Base-by-base conservation (phyloP, 2,888 invertebrate genomes). In the Arrhopalites spinosus region DNA sequence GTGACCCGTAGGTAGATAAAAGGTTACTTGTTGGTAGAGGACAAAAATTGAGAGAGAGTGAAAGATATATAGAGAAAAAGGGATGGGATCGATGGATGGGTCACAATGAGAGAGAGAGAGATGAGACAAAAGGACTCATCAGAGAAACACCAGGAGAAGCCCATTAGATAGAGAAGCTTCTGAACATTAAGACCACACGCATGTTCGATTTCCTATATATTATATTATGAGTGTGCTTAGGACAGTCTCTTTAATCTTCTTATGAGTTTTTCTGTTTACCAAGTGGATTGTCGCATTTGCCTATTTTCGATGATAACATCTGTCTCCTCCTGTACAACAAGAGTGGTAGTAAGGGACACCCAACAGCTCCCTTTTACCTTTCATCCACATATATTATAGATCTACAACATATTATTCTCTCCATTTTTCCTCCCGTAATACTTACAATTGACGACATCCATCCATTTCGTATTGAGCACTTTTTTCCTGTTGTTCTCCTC, bases 121-220 rank as follows among this genome's bases (percentile, higher is more conserved):
- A 56, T 17, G 71, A 71, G 71, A 71, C 71, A 71, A 71, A 71
- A 29, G 43, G 59, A 61, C 59, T 71, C 73, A 73, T 73, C 56
- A 73, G 73, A 67, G 66, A 73, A 66, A 66, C 73, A 64, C 73
- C 50, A 71, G 59, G 59, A 71, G 71, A 71, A 61, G 59, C 59
- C 71, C 71, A 71, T 71, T 71, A 71, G 56, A 43, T 59, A 29
- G 67, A 36, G 59, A 43, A 71, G 71, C 71, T 71, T 36, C 59
- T 50, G 69, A 68, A 23, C 50, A 59, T 69, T 66, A 43, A 72
- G 78, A 78, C 78, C 78, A 78, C 78, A 78, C 78, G 71, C 78
- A 71, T 59, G 71, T 71, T 71, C 23, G 61, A 71, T 59, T 71
- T 56, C 30, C 53, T 50, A 43, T 66, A 30, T 73, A 50, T 56